Percentiles rank a stretch among this genome's conserved stretches.
Evolutionary conservation across 1,140 invertebrate genomes (phyloP).

Genomic region (Macrobrachium nipponense): DNA sequence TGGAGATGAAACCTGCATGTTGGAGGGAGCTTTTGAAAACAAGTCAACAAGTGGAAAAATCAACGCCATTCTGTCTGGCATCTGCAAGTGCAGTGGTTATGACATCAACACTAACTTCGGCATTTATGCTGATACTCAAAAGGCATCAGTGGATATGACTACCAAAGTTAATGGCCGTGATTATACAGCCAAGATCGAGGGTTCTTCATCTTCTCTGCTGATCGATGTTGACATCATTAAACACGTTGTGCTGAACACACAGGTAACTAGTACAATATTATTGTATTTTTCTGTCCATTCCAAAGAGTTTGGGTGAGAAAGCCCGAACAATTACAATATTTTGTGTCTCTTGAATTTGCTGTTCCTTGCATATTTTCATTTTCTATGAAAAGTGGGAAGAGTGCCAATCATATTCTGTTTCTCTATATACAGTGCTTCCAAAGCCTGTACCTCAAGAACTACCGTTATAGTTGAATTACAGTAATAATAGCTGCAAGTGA

Average conservation of each 20-base stretch:
- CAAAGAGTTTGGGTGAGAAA: background rate
- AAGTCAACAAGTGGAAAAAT: conserved; percentile 27
- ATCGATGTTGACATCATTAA: conserved; percentile 33
- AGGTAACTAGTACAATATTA: conserved; percentile 22
- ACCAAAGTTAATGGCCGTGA: conserved; percentile 1
- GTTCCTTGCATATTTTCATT: background rate
- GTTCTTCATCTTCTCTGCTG: conserved; percentile 14
- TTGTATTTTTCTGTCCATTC: background rate
- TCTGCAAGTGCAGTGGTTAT: background rate
- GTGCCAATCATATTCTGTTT: too few relatives aligned
- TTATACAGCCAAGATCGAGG: conserved; percentile 19
- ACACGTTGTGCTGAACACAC: conserved; percentile 28
- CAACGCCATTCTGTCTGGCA: background rate
- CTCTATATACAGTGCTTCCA: too few relatives aligned
- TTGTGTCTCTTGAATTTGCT: background rate
- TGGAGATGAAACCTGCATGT: background rate
- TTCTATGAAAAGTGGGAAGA: too few relatives aligned
- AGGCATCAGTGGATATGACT: conserved; percentile 17
- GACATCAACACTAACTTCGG: background rate
- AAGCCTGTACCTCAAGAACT: too few relatives aligned
- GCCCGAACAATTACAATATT: too few relatives aligned
- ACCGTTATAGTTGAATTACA: too few relatives aligned
- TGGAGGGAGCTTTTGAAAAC: conserved; percentile 13
- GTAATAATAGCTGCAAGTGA: too few relatives aligned
- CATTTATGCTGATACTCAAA: conserved; percentile 18